Base-by-base conservation (phyloP, 1,140 invertebrate species). In the Scylla paramamosain region DNA sequence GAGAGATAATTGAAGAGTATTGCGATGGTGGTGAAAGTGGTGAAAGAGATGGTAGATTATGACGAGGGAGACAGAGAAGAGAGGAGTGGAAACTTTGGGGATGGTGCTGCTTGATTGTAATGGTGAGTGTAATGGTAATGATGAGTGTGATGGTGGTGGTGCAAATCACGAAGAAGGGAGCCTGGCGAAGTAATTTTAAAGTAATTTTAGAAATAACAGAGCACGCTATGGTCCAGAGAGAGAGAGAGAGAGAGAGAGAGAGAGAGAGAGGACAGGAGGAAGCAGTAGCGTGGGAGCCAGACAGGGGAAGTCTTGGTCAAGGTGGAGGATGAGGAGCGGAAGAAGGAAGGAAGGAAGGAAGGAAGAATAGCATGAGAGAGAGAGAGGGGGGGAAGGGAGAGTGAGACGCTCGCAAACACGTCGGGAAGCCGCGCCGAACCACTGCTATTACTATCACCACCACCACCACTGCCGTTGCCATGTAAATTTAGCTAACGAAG, bases 331-430 rank as follows among this genome's bases (percentile, higher is more conserved):
- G 67, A 77, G 67, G 67, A n/a, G 67, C 7, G 8, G 25, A 8
- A 77, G 67, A 1, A 77, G 67, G 67, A n/a, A n/a, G 25, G 25
- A n/a, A n/a, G 67, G 25, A 20, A 20, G 8, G 67, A 7, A n/a
- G n/a, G 67, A 25, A 28, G 86, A 32, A 28, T 8, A n/a, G 45
- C n/a, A n/a, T 16, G 45, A 46, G 45, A 88, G 86, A 46, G 86
- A 88, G 86, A 88, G 86, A 88, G 86, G 25, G 45, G 32, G 86
- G 25, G 86, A 46, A 48, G 31, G 39, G 87, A 77, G 67, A 77
- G 67, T 20, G 67, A n/a, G 67, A 77, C 7, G 1, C 6, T n/a
- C 0, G 20, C 20, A 77, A n/a, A n/a, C 12, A 20, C 12, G 67
- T n/a, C 20, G 6, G 67, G 20, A n/a, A n/a, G 67, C 20, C 20